Percentiles rank a stretch among this genome's conserved stretches.
These are phyloP conservation scores for Gobius niger DNA, from an alignment of 2,113 vertebrate genomes.

Conservation along the genomic window DNA sequence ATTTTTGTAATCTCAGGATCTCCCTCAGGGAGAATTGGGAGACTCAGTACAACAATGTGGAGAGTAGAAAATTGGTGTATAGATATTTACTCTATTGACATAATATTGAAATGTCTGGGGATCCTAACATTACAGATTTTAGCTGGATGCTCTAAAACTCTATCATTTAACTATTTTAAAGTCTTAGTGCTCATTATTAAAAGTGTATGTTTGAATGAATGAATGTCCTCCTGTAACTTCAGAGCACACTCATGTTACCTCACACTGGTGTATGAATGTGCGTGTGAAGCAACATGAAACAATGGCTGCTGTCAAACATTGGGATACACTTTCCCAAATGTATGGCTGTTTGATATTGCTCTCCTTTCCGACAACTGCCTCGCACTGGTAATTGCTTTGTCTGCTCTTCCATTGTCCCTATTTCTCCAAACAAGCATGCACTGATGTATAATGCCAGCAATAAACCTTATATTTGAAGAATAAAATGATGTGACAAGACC, in stretches of 20 bases:
- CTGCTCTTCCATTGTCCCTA: background rate
- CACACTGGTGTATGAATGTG: too few species aligned
- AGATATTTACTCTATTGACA: too few species aligned
- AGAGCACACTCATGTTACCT: too few species aligned
- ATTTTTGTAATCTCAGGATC: slow-evolving; percentile 5
- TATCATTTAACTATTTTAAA: too few species aligned
- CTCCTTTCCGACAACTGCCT: background rate
- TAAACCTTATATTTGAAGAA: background rate
- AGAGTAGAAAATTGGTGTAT: too few species aligned
- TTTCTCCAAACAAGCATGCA: background rate
- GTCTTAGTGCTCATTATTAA: too few species aligned
- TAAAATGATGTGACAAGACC: background rate
- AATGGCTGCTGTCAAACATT: background rate
- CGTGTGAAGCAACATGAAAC: background rate
- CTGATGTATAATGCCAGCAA: background rate
- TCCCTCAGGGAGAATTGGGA: background rate
- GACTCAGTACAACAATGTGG: too few species aligned
- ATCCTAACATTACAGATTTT: too few species aligned
- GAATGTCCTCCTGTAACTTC: too few species aligned
- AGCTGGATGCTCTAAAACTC: too few species aligned
- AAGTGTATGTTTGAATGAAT: too few species aligned
- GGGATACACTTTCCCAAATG: background rate
- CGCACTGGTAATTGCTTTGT: background rate
- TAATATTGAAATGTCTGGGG: too few species aligned
- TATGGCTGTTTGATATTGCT: background rate